A percentile compares a stretch with the other conserved stretches of the same genome.
Conservation (phyloP, 2,797 vertebrate genomes). For the Sardinella longiceps region DNA sequence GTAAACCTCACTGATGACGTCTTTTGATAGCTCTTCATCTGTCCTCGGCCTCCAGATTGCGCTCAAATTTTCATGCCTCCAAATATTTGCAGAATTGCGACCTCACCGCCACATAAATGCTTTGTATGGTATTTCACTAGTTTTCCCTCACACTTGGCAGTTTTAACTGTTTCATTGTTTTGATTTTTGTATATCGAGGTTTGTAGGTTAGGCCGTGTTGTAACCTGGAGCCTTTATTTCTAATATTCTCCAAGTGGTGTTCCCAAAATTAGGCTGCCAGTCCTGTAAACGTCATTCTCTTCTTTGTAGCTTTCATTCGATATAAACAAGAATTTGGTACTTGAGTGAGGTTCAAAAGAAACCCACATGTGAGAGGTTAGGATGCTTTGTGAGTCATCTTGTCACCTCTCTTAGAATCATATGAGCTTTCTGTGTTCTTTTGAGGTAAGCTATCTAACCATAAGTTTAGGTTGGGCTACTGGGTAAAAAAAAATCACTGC, state of each 20-base stretch:
- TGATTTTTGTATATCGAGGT: background rate
- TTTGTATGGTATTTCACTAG: background rate
- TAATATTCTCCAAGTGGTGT: too few relatives aligned
- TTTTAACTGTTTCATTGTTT: background rate
- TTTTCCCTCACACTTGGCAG: background rate
- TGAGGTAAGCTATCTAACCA: background rate
- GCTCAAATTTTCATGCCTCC: slow-evolving; percentile 21
- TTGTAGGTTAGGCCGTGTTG: background rate
- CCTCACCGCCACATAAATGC: background rate
- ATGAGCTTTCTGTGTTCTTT: background rate
- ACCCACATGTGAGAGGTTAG: background rate
- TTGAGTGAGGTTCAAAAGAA: background rate
- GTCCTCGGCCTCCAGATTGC: slow-evolving; percentile 59
- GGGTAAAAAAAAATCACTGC: background rate
- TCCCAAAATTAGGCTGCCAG: background rate
- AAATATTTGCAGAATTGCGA: background rate
- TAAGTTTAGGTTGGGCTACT: background rate
- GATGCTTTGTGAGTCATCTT: background rate
- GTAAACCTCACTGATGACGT: slow-evolving; percentile 74
- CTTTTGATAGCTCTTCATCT: slow-evolving; percentile 77
- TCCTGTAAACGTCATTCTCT: background rate
- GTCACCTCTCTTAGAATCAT: background rate
- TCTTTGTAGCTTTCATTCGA: background rate
- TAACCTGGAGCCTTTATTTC: background rate
- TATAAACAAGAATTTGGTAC: background rate